Evolutionary conservation across 2,113 vertebrate genomes (phyloP).

Genomic region (Oreochromis tanganicae): DNA sequence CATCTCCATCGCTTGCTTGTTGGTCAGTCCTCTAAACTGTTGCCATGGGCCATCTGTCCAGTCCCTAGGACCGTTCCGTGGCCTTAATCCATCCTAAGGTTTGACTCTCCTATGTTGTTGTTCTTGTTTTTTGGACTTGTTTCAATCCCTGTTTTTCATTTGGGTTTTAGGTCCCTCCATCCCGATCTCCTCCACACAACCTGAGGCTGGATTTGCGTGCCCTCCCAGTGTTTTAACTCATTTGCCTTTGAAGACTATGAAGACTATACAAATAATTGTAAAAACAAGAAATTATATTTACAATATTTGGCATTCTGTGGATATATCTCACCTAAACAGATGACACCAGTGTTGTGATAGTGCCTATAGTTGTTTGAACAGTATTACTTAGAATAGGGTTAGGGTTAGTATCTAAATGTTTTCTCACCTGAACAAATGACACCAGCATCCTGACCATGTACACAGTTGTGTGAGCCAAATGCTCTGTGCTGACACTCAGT

Average conservation of each 20-base stretch:
- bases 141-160: background rate
- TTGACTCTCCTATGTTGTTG: too few species aligned
- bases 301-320: background rate
- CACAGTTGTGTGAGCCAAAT: too few species aligned
- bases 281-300: background rate
- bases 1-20: too few species aligned
- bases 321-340: background rate
- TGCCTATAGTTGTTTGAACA: background rate
- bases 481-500: accelerated
- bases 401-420: background rate
- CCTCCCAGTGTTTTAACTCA: background rate
- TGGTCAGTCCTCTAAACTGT: too few species aligned
- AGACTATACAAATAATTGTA: background rate
- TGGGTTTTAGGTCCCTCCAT: accelerated
- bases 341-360: background rate
- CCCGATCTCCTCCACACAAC: background rate
- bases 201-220: background rate
- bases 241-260: background rate
- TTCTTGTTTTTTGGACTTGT: too few species aligned
- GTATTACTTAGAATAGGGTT: background rate
- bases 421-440: too few species aligned
- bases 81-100: too few species aligned
- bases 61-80: too few species aligned
- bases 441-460: accelerated
- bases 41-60: too few species aligned